phyloP scores from a whole-genome alignment of 2,113 vertebrate species.

The Mugil cephalus region DNA sequence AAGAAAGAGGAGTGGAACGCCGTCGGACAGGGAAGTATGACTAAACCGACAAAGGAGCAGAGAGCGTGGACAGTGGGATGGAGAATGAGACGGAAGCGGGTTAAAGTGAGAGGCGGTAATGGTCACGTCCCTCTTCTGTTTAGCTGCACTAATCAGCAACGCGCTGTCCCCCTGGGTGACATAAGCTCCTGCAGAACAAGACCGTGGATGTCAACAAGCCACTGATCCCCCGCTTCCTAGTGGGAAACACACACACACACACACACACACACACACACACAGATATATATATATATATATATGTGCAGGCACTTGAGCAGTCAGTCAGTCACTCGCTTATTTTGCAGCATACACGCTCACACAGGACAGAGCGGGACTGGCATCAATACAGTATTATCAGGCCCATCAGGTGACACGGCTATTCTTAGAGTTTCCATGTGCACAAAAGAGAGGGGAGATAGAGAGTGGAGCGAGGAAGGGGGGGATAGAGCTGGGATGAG shows the following conservation, averaged over 20 bases:
- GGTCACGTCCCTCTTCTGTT: conserved; percentile 11
- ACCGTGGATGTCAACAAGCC: conserved; percentile 62
- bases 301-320: conserved; percentile 40
- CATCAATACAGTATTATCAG: conserved; percentile 77
- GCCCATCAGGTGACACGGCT: conserved; percentile 77
- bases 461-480: conserved; percentile 20
- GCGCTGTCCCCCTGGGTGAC: conserved; percentile 41
- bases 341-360: conserved; percentile 53
- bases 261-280: conserved; percentile 27
- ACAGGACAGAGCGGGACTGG: conserved; percentile 44
- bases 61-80: conserved; percentile 22
- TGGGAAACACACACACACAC: conserved; percentile 33
- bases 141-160: conserved; percentile 56
- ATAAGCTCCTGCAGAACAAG: conserved; percentile 60
- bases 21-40: conserved; percentile 37
- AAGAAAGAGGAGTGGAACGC: conserved; percentile 72
- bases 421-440: conserved; percentile 82
- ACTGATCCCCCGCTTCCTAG: conserved; percentile 52
- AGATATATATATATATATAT: too few relatives aligned
- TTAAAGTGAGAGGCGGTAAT: background rate
- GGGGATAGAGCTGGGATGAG: conserved; percentile 7
- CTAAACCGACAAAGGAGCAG: conserved; percentile 49
- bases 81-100: conserved; percentile 40
- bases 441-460: conserved; percentile 34
- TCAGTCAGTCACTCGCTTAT: conserved; percentile 37